Evolutionary conservation across 2,113 vertebrate genomes (phyloP).

Genomic region (Siniperca chuatsi): DNA sequence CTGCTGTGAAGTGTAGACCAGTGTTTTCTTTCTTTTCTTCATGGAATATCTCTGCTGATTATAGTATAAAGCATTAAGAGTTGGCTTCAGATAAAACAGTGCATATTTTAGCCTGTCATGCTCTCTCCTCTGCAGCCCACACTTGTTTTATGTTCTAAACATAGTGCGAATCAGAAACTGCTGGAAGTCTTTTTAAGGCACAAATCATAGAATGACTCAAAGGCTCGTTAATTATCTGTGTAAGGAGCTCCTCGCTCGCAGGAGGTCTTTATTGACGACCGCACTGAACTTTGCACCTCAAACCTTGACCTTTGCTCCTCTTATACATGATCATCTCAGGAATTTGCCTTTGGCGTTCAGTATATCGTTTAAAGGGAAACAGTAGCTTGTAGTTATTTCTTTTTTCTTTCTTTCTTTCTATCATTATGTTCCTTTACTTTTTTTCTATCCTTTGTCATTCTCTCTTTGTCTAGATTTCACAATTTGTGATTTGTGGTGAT

Average conservation of each 20-base stretch:
- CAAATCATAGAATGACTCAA: slow-evolving; percentile 24
- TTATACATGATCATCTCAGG: slow-evolving; percentile 68
- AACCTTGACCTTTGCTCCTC: slow-evolving; percentile 78
- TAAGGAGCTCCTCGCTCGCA: slow-evolving; percentile 48
- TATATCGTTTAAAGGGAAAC: slow-evolving; percentile 53
- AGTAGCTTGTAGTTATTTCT: background rate
- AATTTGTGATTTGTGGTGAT: background rate
- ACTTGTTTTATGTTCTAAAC: slow-evolving; percentile 60
- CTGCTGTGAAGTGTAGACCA: background rate
- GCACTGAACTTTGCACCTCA: slow-evolving; percentile 76
- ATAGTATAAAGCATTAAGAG: slow-evolving; percentile 22
- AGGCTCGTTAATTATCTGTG: slow-evolving; percentile 75
- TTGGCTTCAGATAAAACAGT: slow-evolving; percentile 33
- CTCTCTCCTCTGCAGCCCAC: slow-evolving; percentile 19
- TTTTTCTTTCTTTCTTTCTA: background rate
- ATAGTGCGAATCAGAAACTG: slow-evolving; percentile 47
- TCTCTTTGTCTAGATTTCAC: background rate
- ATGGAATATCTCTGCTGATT: slow-evolving; percentile 38
- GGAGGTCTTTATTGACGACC: slow-evolving; percentile 78
- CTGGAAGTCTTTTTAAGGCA: slow-evolving; percentile 31
- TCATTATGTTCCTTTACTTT: background rate
- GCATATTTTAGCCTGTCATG: slow-evolving; percentile 27
- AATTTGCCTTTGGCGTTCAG: slow-evolving; percentile 70
- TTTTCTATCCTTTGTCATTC: background rate
- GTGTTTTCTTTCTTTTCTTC: slow-evolving; percentile 11